Conservation (phyloP, 1,140 invertebrate genomes). For the Euborellia annulipes region DNA sequence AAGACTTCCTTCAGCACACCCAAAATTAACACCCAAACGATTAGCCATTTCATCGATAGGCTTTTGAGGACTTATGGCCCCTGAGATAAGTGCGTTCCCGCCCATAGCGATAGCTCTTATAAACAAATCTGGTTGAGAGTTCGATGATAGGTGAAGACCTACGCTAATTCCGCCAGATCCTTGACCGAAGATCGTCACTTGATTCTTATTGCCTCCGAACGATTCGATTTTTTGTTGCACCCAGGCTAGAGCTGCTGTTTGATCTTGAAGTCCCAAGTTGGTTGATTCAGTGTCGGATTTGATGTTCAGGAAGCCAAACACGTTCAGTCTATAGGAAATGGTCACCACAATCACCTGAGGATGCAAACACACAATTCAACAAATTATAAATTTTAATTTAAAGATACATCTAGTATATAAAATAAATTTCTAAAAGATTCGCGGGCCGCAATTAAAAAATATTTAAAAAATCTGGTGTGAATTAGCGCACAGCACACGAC, state of each 20-base stretch:
- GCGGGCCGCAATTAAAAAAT: too few relatives aligned
- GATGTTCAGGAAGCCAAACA: slow-evolving; percentile 83
- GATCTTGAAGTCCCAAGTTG: slow-evolving; percentile 83
- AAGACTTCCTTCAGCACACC: neutral
- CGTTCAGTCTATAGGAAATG: slow-evolving; percentile 58
- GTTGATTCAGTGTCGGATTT: slow-evolving; percentile 67
- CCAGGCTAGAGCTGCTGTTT: slow-evolving; percentile 73
- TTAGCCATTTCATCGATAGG: too few relatives aligned
- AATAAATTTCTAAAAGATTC: too few relatives aligned
- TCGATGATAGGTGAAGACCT: slow-evolving; percentile 48
- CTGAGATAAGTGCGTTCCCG: slow-evolving; percentile 42
- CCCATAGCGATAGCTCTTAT: slow-evolving; percentile 53
- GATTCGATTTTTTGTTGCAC: slow-evolving; percentile 66
- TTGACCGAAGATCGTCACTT: slow-evolving; percentile 80
- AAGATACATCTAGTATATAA: too few relatives aligned
- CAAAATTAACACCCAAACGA: neutral
- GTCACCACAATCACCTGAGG: slow-evolving; percentile 59
- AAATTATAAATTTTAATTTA: too few relatives aligned
- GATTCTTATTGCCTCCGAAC: slow-evolving; percentile 71
- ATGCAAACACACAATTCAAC: too few relatives aligned
- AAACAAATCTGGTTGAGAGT: slow-evolving; percentile 41
- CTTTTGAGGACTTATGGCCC: neutral
- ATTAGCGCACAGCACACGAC: too few relatives aligned
- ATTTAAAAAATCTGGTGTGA: too few relatives aligned
- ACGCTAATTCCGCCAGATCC: slow-evolving; percentile 59